Evolutionary conservation across 1,140 invertebrate species (phyloP).

Genomic region (Stegodyphus dumicola): DNA sequence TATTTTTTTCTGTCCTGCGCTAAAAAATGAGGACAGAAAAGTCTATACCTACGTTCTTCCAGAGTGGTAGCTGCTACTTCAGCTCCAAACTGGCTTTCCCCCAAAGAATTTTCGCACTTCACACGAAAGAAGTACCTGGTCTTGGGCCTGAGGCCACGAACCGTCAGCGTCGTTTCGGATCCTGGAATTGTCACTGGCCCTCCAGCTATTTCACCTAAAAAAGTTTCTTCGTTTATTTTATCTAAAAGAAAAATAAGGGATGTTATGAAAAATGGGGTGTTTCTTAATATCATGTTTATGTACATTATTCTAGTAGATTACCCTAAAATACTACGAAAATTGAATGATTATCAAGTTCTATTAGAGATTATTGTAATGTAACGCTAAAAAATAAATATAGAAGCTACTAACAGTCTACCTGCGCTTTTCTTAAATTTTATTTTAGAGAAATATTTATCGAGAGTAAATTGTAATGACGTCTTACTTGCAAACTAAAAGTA

Average conservation of each 20-base stretch:
- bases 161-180: conserved; percentile 34
- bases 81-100: conserved; percentile 88
- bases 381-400: too few species aligned
- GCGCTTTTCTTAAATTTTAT: too few species aligned
- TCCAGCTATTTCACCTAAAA: conserved; percentile 27
- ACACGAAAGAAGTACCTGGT: conserved; percentile 93
- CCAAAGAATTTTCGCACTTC: conserved; percentile 93
- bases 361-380: too few species aligned
- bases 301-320: too few species aligned
- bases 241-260: conserved; percentile 15
- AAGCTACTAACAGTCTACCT: too few species aligned
- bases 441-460: too few species aligned
- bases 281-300: too few species aligned
- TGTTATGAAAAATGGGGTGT: too few species aligned
- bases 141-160: conserved; percentile 78
- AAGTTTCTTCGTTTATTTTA: conserved; percentile 25
- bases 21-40: conserved; percentile 26
- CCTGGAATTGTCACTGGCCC: conserved; percentile 46
- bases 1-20: conserved; percentile 19
- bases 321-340: too few species aligned
- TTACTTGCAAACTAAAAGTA: too few species aligned
- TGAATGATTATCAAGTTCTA: too few species aligned
- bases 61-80: conserved; percentile 94
- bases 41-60: conserved; percentile 78
- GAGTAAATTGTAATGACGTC: too few species aligned